phyloP scores from a whole-genome alignment of 2,113 vertebrate genomes.

The Taxidea taxus region DNA sequence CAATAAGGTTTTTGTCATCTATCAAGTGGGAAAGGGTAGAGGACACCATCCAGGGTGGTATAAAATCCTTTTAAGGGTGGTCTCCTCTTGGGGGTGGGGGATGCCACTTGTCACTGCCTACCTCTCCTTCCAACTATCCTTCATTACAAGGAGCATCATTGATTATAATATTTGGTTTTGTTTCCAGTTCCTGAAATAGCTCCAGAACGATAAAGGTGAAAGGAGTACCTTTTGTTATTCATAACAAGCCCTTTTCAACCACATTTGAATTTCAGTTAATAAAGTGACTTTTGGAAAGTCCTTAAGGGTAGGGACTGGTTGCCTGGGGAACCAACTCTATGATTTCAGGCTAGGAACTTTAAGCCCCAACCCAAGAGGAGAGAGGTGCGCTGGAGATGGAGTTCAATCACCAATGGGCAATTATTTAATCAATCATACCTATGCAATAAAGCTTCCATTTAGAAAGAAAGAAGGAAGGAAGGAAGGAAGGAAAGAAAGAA shows the following conservation, averaged over 20 bases:
- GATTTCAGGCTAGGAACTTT: background rate
- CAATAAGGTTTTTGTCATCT: background rate
- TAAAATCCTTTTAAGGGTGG: background rate
- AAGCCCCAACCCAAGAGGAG: background rate
- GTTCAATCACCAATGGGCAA: background rate
- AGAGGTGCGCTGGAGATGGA: background rate
- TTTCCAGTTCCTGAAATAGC: background rate
- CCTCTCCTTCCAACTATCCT: background rate
- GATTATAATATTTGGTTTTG: background rate
- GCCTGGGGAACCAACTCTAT: background rate
- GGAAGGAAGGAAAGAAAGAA: no score
- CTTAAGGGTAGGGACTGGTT: background rate
- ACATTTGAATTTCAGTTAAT: background rate
- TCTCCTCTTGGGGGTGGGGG: background rate
- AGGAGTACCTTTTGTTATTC: background rate
- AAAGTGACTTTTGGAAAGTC: conserved; percentile 1
- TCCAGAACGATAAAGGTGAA: background rate
- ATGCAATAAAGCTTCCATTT: background rate
- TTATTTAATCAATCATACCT: background rate
- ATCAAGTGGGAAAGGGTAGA: background rate
- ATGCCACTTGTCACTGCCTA: background rate
- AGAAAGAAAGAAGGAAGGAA: no score
- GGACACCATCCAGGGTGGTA: background rate
- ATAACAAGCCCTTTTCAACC: background rate
- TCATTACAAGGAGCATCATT: background rate